Percentiles rank a stretch among this genome's conserved stretches.
These are phyloP conservation scores for Paguma larvata DNA, from an alignment of 2,797 vertebrate species.

Conservation along the genomic window DNA sequence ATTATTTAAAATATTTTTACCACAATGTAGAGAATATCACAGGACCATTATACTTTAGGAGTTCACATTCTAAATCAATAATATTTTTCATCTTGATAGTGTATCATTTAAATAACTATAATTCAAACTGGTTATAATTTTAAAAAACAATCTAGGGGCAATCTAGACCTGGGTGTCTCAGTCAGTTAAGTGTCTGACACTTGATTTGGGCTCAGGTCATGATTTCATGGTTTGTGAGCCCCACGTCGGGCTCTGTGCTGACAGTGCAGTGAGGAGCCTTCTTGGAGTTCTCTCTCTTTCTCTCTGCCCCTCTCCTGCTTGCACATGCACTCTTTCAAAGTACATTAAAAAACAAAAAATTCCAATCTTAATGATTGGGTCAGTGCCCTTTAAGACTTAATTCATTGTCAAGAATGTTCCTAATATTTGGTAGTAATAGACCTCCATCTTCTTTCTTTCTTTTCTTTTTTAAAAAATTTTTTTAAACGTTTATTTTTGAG, in stretches of 20 bases:
- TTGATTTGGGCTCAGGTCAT: no score
- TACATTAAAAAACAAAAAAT: no score
- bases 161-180: no score
- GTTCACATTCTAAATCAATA: slow-evolving; percentile 25
- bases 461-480: accelerated
- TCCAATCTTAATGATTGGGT: not conserved
- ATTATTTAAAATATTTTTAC: slow-evolving; percentile 39
- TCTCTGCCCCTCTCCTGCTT: no score
- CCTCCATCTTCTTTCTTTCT: not conserved
- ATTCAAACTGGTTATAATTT: not conserved
- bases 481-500: no score
- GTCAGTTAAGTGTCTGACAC: no score
- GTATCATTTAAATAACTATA: not conserved
- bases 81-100: slow-evolving; percentile 50
- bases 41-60: not conserved
- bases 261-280: no score
- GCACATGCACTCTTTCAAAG: no score
- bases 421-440: slow-evolving; percentile 12
- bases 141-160: not conserved
- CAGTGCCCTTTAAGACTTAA: not conserved
- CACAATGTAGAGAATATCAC: not conserved
- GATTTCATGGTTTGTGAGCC: no score
- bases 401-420: slow-evolving; percentile 2
- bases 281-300: no score
- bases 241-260: no score